Base-by-base conservation (phyloP, 2,797 vertebrate species). In the Nyctibius grandis region DNA sequence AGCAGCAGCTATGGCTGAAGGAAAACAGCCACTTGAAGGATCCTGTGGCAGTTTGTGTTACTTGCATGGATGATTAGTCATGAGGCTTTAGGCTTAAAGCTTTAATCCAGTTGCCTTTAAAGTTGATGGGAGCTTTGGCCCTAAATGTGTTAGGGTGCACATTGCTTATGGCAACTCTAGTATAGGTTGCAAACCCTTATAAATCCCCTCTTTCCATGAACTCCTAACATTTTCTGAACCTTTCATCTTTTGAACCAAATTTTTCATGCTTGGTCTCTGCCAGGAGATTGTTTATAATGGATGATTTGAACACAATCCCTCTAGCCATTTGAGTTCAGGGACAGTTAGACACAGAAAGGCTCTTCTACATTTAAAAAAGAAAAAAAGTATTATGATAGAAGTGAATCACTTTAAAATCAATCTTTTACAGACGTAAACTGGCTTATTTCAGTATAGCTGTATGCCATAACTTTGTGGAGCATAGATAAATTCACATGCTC, bases 191-290 rank as follows among this genome's bases (percentile, higher is more conserved):
- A 94, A 73, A 77, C 63, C 68, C 47, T 51, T 42, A 68, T 56
- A 91, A 95, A 93, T 94, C 84, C 69, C 40, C 12, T 70, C 69
- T 91, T 92, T 84, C 91, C 91, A 44, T 26, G 81, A 79, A 51
- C 67, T 73, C 87, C 14, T 21, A 80, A 83, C 81, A 33, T 80
- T 89, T 80, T 61, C 81, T 26, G 7, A 79, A 81, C 67, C 56
- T 92, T 95, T 96, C 81, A 85, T 91, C 81, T 89, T 83, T 83
- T 73, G 79, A 75, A 44, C 72, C 77, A 82, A 44, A 89, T 93
- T 95, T 93, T 89, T 76, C 81, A 85, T 15, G 51, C 84, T 79
- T 65, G 12, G 45, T 63, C 34, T 91, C 76, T 80, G 76, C 76
- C 73, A 75, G 76, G 36, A 63, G 87, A 74, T 76, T 40, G 89